A percentile compares a stretch with the other conserved stretches of the same genome.
These are phyloP conservation scores for Matsumurasca onukii DNA, from an alignment of 1,140 invertebrate species.

Conservation along the genomic window DNA sequence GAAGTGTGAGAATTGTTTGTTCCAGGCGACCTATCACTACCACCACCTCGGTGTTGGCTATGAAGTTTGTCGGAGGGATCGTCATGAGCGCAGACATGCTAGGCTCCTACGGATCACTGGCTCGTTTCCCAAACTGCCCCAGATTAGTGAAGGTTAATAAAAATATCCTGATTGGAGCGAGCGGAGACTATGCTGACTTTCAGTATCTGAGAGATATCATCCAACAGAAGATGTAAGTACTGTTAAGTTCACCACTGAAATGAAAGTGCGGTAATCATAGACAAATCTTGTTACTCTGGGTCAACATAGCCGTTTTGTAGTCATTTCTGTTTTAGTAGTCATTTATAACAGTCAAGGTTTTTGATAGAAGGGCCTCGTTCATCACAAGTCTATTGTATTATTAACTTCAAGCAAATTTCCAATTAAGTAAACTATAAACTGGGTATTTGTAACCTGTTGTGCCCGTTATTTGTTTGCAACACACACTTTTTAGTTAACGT, in stretches of 20 bases:
- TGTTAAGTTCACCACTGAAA: background rate
- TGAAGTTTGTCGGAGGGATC: slow-evolving; percentile 86
- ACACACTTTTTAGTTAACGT: too few species aligned
- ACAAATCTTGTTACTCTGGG: too few species aligned
- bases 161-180: slow-evolving; percentile 81
- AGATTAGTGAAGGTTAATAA: slow-evolving; percentile 88
- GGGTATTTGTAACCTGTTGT: too few species aligned
- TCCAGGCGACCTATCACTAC: slow-evolving; percentile 74
- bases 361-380: too few species aligned
- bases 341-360: too few species aligned
- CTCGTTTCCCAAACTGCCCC: slow-evolving; percentile 79
- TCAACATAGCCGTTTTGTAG: too few species aligned
- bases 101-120: slow-evolving; percentile 90
- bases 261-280: too few species aligned
- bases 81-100: slow-evolving; percentile 89
- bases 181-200: slow-evolving; percentile 95
- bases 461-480: too few species aligned
- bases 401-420: too few species aligned
- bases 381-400: too few species aligned
- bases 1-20: background rate
- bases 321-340: too few species aligned
- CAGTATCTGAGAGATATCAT: slow-evolving; percentile 87
- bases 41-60: slow-evolving; percentile 85
- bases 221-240: slow-evolving; percentile 86
- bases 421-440: too few species aligned